Conservation (phyloP, 2,888 invertebrate genomes). For the Arge pagana region DNA sequence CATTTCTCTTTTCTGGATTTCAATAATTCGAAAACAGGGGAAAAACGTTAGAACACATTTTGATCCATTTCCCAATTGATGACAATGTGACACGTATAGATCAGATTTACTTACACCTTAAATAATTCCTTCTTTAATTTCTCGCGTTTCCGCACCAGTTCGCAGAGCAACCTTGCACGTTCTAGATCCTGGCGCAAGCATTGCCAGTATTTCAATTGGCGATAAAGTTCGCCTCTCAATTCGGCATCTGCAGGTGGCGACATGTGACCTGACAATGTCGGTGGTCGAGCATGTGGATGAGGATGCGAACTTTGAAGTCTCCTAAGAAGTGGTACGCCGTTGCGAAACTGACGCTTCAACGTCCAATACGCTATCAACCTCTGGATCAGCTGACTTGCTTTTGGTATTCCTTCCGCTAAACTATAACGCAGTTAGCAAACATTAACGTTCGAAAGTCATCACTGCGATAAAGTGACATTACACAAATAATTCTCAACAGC, state of each 20-base stretch:
- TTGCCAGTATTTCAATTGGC: slow-evolving; percentile 92
- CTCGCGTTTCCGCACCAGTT: slow-evolving; percentile 93
- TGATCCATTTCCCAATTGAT: slow-evolving; percentile 2
- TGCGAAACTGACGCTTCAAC: slow-evolving; percentile 89
- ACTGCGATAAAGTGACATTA: background rate
- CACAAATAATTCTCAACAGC: background rate
- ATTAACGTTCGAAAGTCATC: background rate
- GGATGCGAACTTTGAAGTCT: slow-evolving; percentile 71
- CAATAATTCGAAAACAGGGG: slow-evolving; percentile 4
- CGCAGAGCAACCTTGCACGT: slow-evolving; percentile 86
- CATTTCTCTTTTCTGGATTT: slow-evolving; percentile 70
- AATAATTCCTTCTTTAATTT: slow-evolving; percentile 89
- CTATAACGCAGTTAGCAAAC: no score
- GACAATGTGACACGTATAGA: background rate
- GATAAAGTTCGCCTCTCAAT: slow-evolving; percentile 70
- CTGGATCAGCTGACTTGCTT: slow-evolving; percentile 84
- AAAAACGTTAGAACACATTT: slow-evolving; percentile 2
- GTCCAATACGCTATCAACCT: slow-evolving; percentile 96
- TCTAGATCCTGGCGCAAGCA: slow-evolving; percentile 92
- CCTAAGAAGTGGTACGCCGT: slow-evolving; percentile 92
- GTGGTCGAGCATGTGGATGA: slow-evolving; percentile 48
- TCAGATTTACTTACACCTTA: slow-evolving; percentile 62
- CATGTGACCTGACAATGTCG: slow-evolving; percentile 44
- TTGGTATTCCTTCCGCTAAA: slow-evolving; percentile 62
- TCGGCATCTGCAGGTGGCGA: slow-evolving; percentile 53